Evolutionary conservation across 64 coral and sea anemone species (phyloP).

Genomic region (Anthopleura sola): DNA sequence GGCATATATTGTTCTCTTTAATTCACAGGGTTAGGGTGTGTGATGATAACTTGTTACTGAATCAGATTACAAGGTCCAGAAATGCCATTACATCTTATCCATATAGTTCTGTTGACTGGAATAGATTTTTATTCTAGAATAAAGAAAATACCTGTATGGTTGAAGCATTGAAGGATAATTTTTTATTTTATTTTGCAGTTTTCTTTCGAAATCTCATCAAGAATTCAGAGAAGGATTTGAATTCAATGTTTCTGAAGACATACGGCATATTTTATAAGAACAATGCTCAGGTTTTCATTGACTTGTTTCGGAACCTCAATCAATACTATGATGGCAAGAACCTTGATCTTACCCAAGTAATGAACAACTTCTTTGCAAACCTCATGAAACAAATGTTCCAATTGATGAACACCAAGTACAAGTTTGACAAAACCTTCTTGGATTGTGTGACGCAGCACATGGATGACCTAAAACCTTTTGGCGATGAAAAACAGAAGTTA

Average conservation of each 20-base stretch:
- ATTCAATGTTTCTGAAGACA: slow-evolving; percentile 9
- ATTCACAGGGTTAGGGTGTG: background rate
- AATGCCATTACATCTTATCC: background rate
- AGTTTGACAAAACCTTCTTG: slow-evolving; percentile 9
- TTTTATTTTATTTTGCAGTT: background rate
- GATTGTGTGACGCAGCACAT: slow-evolving; percentile 45
- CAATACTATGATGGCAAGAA: slow-evolving; percentile 52
- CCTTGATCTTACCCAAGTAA: slow-evolving; percentile 44
- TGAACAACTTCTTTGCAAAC: slow-evolving; percentile 44
- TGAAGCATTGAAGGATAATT: background rate
- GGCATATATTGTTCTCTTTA: background rate
- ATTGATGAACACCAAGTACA: slow-evolving; percentile 26
- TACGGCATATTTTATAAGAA: slow-evolving; percentile 12
- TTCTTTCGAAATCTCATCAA: slow-evolving; percentile 11
- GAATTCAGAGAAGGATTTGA: slow-evolving; percentile 14
- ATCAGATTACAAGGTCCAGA: too few relatives aligned
- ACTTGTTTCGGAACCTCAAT: slow-evolving; percentile 29
- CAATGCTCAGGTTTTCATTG: slow-evolving; percentile 24
- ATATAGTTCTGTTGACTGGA: background rate
- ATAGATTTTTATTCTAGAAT: background rate
- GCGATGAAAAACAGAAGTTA: slow-evolving; percentile 37
- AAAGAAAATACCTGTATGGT: too few relatives aligned
- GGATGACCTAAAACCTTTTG: slow-evolving; percentile 58
- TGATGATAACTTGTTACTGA: background rate
- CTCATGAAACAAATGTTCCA: slow-evolving; percentile 48